These are phyloP conservation scores for Eueides isabella DNA, from an alignment of 1,140 invertebrate species.

Conservation along the genomic window DNA sequence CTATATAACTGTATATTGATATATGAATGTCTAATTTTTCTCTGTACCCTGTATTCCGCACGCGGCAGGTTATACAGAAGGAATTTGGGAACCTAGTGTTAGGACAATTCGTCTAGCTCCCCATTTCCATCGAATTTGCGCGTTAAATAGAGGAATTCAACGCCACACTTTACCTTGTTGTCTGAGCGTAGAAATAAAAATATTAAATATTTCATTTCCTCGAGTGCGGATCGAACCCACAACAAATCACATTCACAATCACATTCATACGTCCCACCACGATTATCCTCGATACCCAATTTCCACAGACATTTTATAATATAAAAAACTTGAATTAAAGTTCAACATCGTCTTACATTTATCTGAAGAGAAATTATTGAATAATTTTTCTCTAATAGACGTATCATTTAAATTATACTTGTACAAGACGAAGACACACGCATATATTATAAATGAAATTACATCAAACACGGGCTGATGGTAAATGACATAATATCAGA, in stretches of 20 bases:
- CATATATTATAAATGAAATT: slow-evolving; percentile 22
- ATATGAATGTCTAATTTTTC: no score
- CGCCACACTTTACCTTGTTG: background rate
- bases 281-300: background rate
- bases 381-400: background rate
- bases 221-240: background rate
- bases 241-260: background rate
- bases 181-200: background rate
- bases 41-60: no score
- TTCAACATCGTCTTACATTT: background rate
- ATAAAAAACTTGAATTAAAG: background rate
- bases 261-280: no score
- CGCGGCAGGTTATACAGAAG: no score
- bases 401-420: background rate
- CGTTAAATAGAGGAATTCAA: no score
- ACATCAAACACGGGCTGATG: background rate
- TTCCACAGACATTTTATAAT: background rate
- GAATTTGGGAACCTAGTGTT: no score
- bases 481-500: slow-evolving; percentile 18
- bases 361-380: background rate
- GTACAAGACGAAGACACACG: background rate
- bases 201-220: no score
- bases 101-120: no score
- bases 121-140: background rate
- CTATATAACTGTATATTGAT: no score